phyloP scores from a whole-genome alignment of 2,888 invertebrate species.

The Sarcophaga subvicina region DNA sequence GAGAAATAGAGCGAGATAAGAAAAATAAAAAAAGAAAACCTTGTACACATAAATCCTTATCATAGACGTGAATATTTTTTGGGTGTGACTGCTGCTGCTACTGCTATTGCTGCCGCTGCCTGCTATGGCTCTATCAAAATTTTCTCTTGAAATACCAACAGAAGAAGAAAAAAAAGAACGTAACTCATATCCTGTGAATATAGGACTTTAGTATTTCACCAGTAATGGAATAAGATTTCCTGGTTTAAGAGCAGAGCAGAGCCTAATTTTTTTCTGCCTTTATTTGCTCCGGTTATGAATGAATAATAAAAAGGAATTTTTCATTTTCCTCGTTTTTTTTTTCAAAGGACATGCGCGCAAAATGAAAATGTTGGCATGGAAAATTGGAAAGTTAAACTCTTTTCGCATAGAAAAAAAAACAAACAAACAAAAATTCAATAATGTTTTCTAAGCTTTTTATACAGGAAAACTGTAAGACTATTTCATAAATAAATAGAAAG shows the following conservation, averaged over 20 bases:
- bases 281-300: background rate
- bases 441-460: background rate
- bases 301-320: background rate
- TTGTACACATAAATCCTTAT: slow-evolving; percentile 48
- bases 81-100: slow-evolving; percentile 49
- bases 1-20: background rate
- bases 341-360: background rate
- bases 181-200: background rate
- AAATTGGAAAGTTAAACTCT: background rate
- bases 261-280: background rate
- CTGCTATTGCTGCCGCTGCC: background rate
- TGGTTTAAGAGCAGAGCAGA: background rate
- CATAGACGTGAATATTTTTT: slow-evolving; percentile 50
- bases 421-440: background rate
- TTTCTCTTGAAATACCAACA: background rate
- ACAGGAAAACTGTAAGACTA: background rate
- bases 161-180: background rate
- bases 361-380: background rate
- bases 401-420: background rate
- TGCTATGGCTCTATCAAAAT: no score
- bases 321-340: no score
- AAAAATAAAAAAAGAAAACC: background rate
- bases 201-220: background rate
- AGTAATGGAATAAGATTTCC: background rate
- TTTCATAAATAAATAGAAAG: background rate